phyloP scores from a whole-genome alignment of 1,140 invertebrate genomes.

The Gonioctena quinquepunctata region DNA sequence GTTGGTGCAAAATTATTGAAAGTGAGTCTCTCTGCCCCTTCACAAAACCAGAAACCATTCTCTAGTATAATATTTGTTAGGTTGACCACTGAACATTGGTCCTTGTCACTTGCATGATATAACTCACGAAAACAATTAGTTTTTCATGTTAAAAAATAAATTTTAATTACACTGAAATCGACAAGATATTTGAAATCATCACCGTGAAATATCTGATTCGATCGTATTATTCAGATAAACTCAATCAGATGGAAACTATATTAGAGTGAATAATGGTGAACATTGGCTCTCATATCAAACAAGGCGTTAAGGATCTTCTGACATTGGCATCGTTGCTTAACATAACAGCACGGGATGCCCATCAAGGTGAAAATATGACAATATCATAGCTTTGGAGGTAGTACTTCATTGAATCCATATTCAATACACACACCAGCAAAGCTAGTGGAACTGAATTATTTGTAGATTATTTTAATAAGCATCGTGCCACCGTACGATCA shows the following conservation, averaged over 20 bases:
- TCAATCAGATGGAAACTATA: neutral
- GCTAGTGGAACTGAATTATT: neutral
- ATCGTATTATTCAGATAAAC: neutral
- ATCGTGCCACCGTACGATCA: too few relatives aligned
- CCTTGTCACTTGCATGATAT: too few relatives aligned
- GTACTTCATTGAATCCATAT: neutral
- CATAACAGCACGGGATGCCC: conserved; percentile 5
- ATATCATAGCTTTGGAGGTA: too few relatives aligned
- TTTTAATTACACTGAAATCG: neutral
- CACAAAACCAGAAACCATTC: too few relatives aligned
- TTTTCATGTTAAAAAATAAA: too few relatives aligned
- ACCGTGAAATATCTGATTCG: neutral
- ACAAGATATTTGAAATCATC: neutral
- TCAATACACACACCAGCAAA: neutral
- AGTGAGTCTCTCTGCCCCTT: too few relatives aligned
- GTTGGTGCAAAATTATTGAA: too few relatives aligned
- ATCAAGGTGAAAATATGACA: neutral
- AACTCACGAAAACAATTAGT: too few relatives aligned
- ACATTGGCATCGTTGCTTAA: conserved; percentile 27
- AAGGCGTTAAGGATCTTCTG: conserved; percentile 15
- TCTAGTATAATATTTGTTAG: too few relatives aligned
- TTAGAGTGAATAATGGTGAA: neutral
- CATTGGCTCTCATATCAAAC: conserved; percentile 22
- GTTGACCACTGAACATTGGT: too few relatives aligned
- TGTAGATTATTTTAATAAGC: too few relatives aligned